Conservation (phyloP, 1,140 invertebrate species). For the Eufriesea mexicana region DNA sequence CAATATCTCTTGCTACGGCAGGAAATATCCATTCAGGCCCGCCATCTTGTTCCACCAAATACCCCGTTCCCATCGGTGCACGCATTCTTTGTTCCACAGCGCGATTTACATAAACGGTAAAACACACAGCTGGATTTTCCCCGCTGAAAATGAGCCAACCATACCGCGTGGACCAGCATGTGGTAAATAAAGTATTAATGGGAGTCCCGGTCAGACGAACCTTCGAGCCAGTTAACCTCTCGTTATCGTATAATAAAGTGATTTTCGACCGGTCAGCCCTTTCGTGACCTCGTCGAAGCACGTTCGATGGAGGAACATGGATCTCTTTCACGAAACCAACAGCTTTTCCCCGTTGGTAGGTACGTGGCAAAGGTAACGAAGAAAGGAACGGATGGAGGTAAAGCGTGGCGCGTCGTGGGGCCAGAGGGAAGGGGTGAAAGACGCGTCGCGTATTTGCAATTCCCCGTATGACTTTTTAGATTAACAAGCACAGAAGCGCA, state of each 20-base stretch:
- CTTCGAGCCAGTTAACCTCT: not conserved
- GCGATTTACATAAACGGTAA: slow-evolving; percentile 26
- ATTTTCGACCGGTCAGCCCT: slow-evolving; percentile 17
- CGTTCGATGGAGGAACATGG: not conserved
- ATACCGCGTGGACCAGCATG: not conserved
- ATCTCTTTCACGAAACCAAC: not conserved
- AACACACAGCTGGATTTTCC: slow-evolving; percentile 27
- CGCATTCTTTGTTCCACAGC: not conserved
- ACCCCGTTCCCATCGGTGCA: not conserved
- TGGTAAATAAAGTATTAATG: slow-evolving; percentile 27
- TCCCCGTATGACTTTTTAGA: slow-evolving; percentile 23
- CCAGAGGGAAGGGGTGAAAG: not conserved
- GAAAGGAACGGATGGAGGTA: not conserved
- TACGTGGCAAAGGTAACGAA: not conserved
- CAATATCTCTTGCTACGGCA: not conserved
- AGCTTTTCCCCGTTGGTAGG: not conserved
- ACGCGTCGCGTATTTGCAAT: slow-evolving; percentile 8
- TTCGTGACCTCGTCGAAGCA: not conserved
- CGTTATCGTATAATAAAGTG: slow-evolving; percentile 20
- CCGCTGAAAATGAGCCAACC: not conserved
- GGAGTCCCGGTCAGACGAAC: not conserved
- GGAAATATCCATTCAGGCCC: slow-evolving; percentile 11
- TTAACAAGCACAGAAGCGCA: slow-evolving; percentile 12
- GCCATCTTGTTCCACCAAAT: not conserved
- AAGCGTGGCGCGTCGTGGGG: not conserved